A percentile compares a stretch with the other conserved stretches of the same genome.
phyloP scores from a whole-genome alignment of 2,113 vertebrate species.

The Jaculus jaculus region DNA sequence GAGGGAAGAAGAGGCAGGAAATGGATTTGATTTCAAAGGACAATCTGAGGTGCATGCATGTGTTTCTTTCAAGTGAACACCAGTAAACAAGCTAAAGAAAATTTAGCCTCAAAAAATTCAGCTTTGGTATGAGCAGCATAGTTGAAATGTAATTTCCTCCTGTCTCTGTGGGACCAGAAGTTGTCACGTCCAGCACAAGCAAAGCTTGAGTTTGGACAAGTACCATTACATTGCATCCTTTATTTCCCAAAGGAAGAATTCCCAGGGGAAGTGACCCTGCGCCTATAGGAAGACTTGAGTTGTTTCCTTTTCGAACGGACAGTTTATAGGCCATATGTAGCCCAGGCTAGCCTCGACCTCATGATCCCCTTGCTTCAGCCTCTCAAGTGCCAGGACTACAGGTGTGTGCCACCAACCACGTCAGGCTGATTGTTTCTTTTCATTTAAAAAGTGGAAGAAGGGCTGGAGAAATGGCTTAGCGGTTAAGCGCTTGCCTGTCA shows the following conservation, averaged over 20 bases:
- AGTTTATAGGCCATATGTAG: too few species aligned
- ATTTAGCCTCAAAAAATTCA: slow-evolving; percentile 4
- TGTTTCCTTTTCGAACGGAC: not conserved
- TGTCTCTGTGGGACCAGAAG: not conserved
- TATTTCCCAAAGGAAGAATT: not conserved
- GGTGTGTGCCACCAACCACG: not conserved
- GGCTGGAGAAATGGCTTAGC: not conserved
- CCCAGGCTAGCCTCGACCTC: not conserved
- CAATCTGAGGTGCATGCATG: not conserved
- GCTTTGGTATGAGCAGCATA: not conserved
- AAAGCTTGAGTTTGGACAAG: not conserved
- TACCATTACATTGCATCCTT: not conserved
- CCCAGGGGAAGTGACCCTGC: not conserved
- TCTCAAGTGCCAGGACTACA: not conserved
- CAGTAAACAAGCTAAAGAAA: slow-evolving; percentile 55
- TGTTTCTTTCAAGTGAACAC: slow-evolving; percentile 50
- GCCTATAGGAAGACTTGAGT: too few species aligned
- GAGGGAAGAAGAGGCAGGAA: slow-evolving; percentile 92
- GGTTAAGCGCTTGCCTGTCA: not conserved
- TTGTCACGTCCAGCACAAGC: not conserved
- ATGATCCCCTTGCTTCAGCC: not conserved
- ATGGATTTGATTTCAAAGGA: slow-evolving; percentile 87
- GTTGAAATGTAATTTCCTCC: not conserved
- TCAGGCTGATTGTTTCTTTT: not conserved
- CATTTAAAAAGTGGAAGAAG: not conserved